Evolutionary conservation across 2,797 vertebrate genomes (phyloP).

Genomic region (Todus mexicanus): DNA sequence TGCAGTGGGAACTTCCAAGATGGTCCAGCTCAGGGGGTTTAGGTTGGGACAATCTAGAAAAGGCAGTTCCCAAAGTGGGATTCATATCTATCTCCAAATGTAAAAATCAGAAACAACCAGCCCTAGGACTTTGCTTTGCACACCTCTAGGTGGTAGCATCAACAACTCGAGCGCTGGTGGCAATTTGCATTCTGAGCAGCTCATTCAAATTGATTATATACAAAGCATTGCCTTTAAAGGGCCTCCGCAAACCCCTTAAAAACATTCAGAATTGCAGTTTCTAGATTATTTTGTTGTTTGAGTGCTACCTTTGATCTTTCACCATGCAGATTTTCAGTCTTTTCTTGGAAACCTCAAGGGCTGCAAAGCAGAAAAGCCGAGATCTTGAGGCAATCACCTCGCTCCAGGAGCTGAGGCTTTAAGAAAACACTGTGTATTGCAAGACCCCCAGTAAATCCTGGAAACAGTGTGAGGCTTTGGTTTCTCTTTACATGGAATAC

Average conservation of each 20-base stretch:
- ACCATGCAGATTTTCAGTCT: neutral
- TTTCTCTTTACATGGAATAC: constrained; percentile 9
- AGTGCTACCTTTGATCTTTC: neutral
- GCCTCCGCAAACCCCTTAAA: neutral
- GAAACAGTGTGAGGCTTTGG: neutral
- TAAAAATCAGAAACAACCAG: neutral
- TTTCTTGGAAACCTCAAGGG: neutral
- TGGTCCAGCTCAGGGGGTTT: neutral
- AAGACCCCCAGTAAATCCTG: neutral
- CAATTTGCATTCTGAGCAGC: neutral
- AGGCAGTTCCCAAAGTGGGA: neutral
- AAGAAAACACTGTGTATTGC: constrained; percentile 5
- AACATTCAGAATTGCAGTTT: neutral
- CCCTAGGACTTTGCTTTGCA: neutral
- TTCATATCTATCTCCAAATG: neutral
- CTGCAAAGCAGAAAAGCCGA: neutral
- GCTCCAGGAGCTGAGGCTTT: neutral
- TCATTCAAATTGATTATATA: neutral
- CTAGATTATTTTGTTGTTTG: neutral
- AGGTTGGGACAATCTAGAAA: neutral
- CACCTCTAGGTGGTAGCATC: neutral
- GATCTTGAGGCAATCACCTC: neutral
- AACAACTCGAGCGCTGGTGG: neutral
- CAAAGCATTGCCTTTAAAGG: neutral
- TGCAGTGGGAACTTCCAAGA: neutral